Base-by-base conservation (phyloP, 2,113 vertebrate genomes). In the Reinhardtius hippoglossoides region DNA sequence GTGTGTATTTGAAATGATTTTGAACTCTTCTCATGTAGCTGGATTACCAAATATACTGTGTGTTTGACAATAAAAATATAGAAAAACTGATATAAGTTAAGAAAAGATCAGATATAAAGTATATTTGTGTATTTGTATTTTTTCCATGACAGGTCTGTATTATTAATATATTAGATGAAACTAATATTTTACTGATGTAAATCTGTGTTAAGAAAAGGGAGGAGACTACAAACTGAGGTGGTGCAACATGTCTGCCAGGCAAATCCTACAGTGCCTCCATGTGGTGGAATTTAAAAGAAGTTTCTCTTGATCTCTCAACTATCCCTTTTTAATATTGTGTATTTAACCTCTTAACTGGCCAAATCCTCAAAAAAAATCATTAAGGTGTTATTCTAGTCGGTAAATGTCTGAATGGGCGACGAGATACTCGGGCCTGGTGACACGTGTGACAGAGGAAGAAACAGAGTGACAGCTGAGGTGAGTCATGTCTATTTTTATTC, bases 401-500 rank as follows among this genome's bases (percentile, higher is more conserved):
- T 50, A 50, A 50, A 50, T 20, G 46, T 50, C 18, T 15, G 46
- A 18, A 50, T 15, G 46, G 14, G 69, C 50, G 50, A 58, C 26
- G 23, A 18, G 59, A 44, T 54, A 42, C 3, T 42, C 69, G 13
- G 15, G 42, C 50, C 24, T 16, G 7, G 55, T 67, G 68, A 69
- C 69, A 8, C 21, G 37, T 68, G 46, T 78, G 85, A 78, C 81
- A 87, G 71, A 76, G 64, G 68, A 71, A 89, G 81, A 83, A 75
- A 89, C 58, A 82, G 73, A 81, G 59, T 83, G 86, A 91, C 91
- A 91, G 91, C 87, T 88, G 89, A 91, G 67, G 87, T 92, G 88
- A 92, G 78, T 90, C 89, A 87, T 67, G 60, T 88, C 87, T 91
- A 92, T 92, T 93, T 94, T 94, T 94, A 93, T 92, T 93, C 81